Percentiles rank a stretch among this genome's conserved stretches.
These are phyloP conservation scores for Spilogale gracilis DNA, from an alignment of 2,113 vertebrate species.

Conservation along the genomic window DNA sequence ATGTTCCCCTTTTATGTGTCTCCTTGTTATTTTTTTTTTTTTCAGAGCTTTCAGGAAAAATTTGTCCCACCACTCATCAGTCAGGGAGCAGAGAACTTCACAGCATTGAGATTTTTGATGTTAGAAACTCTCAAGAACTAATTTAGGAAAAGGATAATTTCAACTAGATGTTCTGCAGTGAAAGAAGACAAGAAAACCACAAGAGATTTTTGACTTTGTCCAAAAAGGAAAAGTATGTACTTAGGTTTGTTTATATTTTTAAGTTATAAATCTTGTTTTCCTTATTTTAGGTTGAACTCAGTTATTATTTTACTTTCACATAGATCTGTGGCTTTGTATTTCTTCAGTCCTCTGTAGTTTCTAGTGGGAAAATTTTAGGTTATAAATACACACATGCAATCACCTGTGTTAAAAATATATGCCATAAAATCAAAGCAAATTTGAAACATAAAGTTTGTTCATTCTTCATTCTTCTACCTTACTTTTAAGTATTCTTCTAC, in stretches of 20 bases:
- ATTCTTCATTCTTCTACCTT: not conserved
- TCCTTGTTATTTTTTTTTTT: not conserved
- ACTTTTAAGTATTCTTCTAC: not conserved
- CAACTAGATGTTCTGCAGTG: not conserved
- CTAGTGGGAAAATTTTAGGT: not conserved
- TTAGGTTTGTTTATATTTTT: not conserved
- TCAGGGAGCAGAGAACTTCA: not conserved
- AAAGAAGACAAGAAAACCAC: not conserved
- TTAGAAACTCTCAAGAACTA: not conserved
- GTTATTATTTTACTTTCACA: conserved; percentile 47
- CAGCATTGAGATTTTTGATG: not conserved
- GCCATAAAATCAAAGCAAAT: conserved; percentile 40
- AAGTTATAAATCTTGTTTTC: conserved; percentile 26
- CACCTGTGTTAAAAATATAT: not conserved
- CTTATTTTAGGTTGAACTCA: not conserved
- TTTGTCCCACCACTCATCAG: not conserved
- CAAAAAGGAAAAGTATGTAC: not conserved
- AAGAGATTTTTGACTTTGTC: not conserved
- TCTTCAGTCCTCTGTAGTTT: not conserved
- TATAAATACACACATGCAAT: conserved; percentile 38
- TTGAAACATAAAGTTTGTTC: conserved; percentile 42
- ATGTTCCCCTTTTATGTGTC: not conserved
- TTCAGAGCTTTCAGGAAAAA: not conserved
- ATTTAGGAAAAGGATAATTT: not conserved
- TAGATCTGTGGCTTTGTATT: conserved; percentile 1